These are phyloP conservation scores for Diadema setosum DNA, from an alignment of 35 echinoderm and acorn worm species.

Conservation along the genomic window DNA sequence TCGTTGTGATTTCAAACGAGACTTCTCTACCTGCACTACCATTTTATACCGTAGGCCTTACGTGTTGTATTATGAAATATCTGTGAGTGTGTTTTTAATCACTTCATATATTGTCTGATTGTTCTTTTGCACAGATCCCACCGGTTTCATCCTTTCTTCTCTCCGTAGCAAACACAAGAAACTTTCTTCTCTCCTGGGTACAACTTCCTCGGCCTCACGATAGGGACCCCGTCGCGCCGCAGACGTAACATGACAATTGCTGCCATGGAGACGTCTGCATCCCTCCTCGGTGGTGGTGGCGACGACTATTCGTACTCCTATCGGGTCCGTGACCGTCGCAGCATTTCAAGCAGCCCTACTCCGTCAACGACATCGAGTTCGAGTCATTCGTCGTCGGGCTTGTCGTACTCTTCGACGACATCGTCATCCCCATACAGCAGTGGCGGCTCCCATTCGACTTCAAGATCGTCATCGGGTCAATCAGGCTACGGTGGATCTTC, in stretches of 20 bases:
- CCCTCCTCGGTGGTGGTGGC: slow-evolving; percentile 3
- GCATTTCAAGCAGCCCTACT: background rate
- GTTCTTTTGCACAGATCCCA: background rate
- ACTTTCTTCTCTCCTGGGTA: background rate
- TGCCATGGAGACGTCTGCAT: slow-evolving; percentile 24
- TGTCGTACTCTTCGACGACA: background rate
- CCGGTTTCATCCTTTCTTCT: background rate
- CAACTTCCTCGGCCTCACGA: background rate
- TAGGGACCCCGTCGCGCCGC: slow-evolving; percentile 10
- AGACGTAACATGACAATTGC: slow-evolving; percentile 25
- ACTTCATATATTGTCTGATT: no score
- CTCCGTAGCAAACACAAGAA: background rate
- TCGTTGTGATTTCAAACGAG: no score
- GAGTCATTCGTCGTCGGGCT: background rate
- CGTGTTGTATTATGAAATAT: no score
- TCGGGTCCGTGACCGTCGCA: slow-evolving; percentile 1
- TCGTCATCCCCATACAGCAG: slow-evolving; percentile 8
- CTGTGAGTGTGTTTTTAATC: no score
- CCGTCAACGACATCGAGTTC: background rate
- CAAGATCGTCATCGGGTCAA: background rate
- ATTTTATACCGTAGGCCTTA: no score
- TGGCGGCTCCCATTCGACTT: no score
- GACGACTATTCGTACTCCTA: slow-evolving; percentile 9
- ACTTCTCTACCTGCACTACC: no score
- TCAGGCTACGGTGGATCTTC: background rate